phyloP scores from a whole-genome alignment of 1,140 invertebrate genomes.

The Agraylea sexmaculata region DNA sequence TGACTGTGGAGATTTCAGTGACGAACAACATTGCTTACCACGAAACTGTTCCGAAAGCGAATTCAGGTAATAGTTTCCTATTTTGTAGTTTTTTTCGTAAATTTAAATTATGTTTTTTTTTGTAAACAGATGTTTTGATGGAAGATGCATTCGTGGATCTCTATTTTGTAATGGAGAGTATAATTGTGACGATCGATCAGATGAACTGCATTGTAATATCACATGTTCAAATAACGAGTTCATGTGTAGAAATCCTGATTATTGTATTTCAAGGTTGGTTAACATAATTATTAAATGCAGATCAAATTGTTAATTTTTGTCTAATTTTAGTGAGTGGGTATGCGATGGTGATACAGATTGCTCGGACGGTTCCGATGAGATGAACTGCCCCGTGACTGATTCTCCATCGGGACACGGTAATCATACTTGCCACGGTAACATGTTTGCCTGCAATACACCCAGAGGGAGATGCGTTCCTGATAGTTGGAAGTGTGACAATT shows the following conservation, averaged over 20 bases:
- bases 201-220: constrained; percentile 47
- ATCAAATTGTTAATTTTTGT: constrained; percentile 5
- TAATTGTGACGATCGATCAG: constrained; percentile 50
- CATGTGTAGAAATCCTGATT: constrained; percentile 41
- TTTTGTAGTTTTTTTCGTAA: constrained; percentile 29
- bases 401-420: constrained; percentile 40
- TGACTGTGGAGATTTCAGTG: constrained; percentile 63
- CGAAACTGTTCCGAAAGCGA: constrained; percentile 59
- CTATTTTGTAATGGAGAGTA: constrained; percentile 57
- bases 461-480: constrained; percentile 43
- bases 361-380: constrained; percentile 43
- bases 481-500: constrained; percentile 55
- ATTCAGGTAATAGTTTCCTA: constrained; percentile 31
- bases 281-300: too few relatives aligned
- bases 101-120: constrained; percentile 37
- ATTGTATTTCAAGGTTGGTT: constrained; percentile 41
- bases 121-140: constrained; percentile 52
- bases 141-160: constrained; percentile 55
- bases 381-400: neutral
- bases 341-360: constrained; percentile 55
- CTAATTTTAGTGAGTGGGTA: constrained; percentile 37
- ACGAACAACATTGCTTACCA: constrained; percentile 55
- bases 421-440: constrained; percentile 35
- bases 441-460: constrained; percentile 24
- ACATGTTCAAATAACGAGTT: constrained; percentile 43